Evolutionary conservation across 2,113 vertebrate genomes (phyloP).

Genomic region (Gallinago paraguaiae): DNA sequence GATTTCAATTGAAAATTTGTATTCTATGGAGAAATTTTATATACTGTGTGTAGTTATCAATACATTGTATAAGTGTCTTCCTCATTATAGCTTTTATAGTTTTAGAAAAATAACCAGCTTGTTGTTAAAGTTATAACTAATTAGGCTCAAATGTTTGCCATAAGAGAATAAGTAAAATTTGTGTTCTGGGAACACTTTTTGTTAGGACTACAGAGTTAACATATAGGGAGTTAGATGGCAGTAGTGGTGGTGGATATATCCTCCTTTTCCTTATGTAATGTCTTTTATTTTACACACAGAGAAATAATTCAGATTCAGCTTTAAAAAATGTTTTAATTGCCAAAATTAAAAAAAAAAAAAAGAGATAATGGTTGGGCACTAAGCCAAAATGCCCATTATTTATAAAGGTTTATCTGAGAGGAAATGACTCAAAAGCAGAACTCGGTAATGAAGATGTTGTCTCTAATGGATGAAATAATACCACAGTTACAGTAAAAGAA

Average conservation of each 20-base stretch:
- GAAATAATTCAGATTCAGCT: background rate
- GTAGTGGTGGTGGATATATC: background rate
- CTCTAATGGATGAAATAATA: background rate
- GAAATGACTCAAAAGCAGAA: background rate
- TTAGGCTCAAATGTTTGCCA: background rate
- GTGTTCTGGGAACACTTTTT: background rate
- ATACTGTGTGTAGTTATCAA: background rate
- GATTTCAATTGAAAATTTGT: background rate
- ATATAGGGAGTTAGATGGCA: rapidly evolving
- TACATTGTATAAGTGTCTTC: background rate
- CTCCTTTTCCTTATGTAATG: background rate
- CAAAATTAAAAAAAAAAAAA: background rate
- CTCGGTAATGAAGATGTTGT: background rate
- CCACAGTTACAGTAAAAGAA: background rate
- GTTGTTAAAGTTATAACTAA: background rate
- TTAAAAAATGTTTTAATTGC: background rate
- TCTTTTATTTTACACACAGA: background rate
- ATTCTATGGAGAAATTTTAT: background rate
- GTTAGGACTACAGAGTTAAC: background rate
- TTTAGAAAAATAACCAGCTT: background rate
- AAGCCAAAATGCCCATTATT: background rate
- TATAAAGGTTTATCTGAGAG: background rate
- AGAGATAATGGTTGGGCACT: background rate
- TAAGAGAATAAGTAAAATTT: background rate
- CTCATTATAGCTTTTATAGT: background rate